Evolutionary conservation across 2,888 invertebrate species (phyloP).

Genomic region (Allygus modestus): DNA sequence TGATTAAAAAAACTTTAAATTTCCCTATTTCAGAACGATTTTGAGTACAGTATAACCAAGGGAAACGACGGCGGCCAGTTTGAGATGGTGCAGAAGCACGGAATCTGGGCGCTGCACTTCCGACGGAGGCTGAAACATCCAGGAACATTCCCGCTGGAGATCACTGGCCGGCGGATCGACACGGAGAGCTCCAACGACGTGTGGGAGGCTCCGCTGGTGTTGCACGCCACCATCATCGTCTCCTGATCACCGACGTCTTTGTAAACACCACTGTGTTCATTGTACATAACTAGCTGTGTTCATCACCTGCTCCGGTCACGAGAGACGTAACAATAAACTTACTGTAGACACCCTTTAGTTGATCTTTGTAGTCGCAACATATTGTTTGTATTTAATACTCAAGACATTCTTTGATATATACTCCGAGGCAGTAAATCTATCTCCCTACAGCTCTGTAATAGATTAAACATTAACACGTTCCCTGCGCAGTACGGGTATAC

Average conservation of each 20-base stretch:
- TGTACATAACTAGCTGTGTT: slow-evolving; percentile 42
- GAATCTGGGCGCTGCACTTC: slow-evolving; percentile 80
- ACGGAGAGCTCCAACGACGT: slow-evolving; percentile 21
- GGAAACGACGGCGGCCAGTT: slow-evolving; percentile 80
- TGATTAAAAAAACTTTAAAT: no score
- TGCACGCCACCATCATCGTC: slow-evolving; percentile 66
- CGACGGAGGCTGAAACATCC: slow-evolving; percentile 77
- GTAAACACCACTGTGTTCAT: slow-evolving; percentile 39
- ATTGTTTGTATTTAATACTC: no score
- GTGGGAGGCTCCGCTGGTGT: slow-evolving; percentile 63
- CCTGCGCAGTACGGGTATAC: no score
- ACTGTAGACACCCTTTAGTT: no score
- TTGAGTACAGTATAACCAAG: slow-evolving; percentile 78
- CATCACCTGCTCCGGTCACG: no score
- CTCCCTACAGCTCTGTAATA: background rate
- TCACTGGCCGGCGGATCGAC: slow-evolving; percentile 74
- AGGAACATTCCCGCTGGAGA: slow-evolving; percentile 77
- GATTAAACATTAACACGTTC: no score
- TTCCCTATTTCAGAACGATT: slow-evolving; percentile 75
- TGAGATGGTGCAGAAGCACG: slow-evolving; percentile 78
- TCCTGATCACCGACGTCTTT: background rate
- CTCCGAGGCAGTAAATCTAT: no score
- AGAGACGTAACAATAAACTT: no score
- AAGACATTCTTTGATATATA: no score
- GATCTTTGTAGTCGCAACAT: no score